Evolutionary conservation across 1,140 invertebrate species (phyloP).

Genomic region (Anadara kagoshimensis): DNA sequence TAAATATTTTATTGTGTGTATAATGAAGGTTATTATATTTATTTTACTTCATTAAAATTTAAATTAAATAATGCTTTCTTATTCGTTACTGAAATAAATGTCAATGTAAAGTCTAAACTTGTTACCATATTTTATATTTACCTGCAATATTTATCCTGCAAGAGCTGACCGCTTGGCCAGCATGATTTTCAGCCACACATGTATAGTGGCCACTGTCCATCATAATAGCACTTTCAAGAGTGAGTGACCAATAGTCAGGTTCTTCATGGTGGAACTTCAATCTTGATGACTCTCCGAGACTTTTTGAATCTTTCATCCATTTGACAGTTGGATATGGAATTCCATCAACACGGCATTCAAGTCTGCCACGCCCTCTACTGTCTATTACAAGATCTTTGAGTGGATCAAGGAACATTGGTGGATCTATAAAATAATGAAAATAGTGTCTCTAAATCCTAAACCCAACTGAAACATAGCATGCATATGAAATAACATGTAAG

Average conservation of each 20-base stretch:
- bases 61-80: too few species aligned
- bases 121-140: too few species aligned
- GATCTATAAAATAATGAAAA: slow-evolving; percentile 78
- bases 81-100: too few species aligned
- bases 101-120: too few species aligned
- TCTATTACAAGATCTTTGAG: slow-evolving; percentile 84
- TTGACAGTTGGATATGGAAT: slow-evolving; percentile 95
- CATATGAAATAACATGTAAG: slow-evolving; percentile 2
- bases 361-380: slow-evolving; percentile 80
- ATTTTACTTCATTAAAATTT: too few species aligned
- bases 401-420: slow-evolving; percentile 90
- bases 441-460: not conserved
- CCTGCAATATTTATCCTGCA: slow-evolving; percentile 59
- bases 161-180: slow-evolving; percentile 90
- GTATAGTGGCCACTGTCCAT: slow-evolving; percentile 96
- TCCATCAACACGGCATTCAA: slow-evolving; percentile 91
- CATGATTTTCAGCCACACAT: slow-evolving; percentile 91
- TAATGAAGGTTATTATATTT: too few species aligned
- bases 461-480: too few species aligned
- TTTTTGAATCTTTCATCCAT: slow-evolving; percentile 86
- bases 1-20: too few species aligned
- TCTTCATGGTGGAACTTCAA: slow-evolving; percentile 73
- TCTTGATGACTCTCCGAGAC: slow-evolving; percentile 61
- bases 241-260: slow-evolving; percentile 88
- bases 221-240: slow-evolving; percentile 88